Evolutionary conservation across 2,797 vertebrate species (phyloP), one percentile per base, ranked within the genome.

Genomic region (Pristis pectinata): DNA sequence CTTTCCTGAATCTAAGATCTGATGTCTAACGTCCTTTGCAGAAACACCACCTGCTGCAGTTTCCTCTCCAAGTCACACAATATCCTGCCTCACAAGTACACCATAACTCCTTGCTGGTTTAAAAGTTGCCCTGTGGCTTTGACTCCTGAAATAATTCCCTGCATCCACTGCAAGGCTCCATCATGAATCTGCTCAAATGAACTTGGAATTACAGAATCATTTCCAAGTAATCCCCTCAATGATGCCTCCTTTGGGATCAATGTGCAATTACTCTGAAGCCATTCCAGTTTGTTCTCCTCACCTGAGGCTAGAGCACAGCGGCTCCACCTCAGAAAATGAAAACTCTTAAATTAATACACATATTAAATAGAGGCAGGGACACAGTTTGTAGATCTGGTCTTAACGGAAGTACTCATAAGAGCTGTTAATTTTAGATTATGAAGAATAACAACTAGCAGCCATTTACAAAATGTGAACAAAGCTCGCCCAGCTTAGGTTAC

Each of bases 191-290:
- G 7, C 30, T 34, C 15, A 56, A 59, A 59, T 17, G 53, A 91
- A 67, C 19, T 37, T 67, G 2, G 59, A 91, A 22, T 91, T 91
- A 41, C 7, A 19, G 83, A 59, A 41, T 9, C 59, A 41, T 91
- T 67, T 91, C 59, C 59, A 41, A 67, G 87, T 91, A 91, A 91
- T 67, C 61, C 41, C n/a, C 59, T 67, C 61, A n/a, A 67, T 91
- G 19, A 91, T 67, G n/a, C n/a, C n/a, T 91, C 87, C 87, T 67
- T 41, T 41, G 87, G 87, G 87, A 91, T 19, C 61, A 91, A 67
- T 11, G 61, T 91, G 22, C 64, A 91, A 91, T 91, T 91, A 91
- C 87, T 91, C n/a, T 8, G 59, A 91, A 91, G n/a, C 61, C n/a
- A 67, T 91, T 91, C 87, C 61, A 91, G 59, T 91, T 67, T 59